phyloP scores from a whole-genome alignment of 2,797 vertebrate species.

The Etheostoma perlongum region DNA sequence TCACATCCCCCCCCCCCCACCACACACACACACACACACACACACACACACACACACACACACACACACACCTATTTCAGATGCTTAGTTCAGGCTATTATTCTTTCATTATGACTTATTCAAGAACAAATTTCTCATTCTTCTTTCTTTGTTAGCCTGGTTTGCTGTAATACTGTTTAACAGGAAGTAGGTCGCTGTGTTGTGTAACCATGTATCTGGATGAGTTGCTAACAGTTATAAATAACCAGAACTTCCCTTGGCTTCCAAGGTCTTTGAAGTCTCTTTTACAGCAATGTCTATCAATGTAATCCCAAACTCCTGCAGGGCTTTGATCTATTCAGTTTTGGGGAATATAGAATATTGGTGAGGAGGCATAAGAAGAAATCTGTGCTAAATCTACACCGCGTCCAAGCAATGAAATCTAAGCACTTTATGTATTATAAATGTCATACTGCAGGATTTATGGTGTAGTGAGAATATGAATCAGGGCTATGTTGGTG shows the following conservation, averaged over 20 bases:
- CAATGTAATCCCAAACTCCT: slow-evolving; percentile 64
- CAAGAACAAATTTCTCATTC: slow-evolving; percentile 40
- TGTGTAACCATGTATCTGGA: slow-evolving; percentile 76
- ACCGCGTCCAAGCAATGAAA: neutral
- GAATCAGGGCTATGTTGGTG: neutral
- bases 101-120: slow-evolving; percentile 50
- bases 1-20: neutral
- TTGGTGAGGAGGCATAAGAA: slow-evolving; percentile 8
- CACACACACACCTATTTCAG: neutral
- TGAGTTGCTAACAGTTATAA: slow-evolving; percentile 76
- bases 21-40: too few relatives aligned
- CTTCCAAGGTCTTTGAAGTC: slow-evolving; percentile 71
- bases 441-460: slow-evolving; percentile 61
- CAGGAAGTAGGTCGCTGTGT: slow-evolving; percentile 81
- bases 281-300: slow-evolving; percentile 44
- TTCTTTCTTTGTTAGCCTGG: slow-evolving; percentile 30
- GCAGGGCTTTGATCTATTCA: slow-evolving; percentile 57
- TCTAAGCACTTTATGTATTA: slow-evolving; percentile 58
- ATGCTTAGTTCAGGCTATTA: neutral
- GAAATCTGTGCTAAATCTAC: slow-evolving; percentile 22
- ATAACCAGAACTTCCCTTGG: slow-evolving; percentile 74
- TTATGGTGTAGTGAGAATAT: slow-evolving; percentile 37
- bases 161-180: slow-evolving; percentile 53
- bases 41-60: too few relatives aligned
- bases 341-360: slow-evolving; percentile 46